A percentile compares a stretch with the other conserved stretches of the same genome.
Conservation (phyloP, 2,113 vertebrate genomes). For the Tautogolabrus adspersus region DNA sequence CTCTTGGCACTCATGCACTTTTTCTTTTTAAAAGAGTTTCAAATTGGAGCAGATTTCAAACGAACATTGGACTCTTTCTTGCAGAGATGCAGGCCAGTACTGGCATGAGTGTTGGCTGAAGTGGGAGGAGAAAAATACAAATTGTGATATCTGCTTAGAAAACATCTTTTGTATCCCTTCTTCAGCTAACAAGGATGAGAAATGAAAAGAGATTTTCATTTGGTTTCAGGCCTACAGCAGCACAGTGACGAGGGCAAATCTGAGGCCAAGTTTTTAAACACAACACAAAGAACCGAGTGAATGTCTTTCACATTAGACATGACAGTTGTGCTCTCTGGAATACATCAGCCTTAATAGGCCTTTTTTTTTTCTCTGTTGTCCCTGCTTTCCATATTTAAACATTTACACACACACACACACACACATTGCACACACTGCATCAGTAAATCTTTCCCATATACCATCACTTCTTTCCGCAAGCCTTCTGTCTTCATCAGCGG, state of each 20-base stretch:
- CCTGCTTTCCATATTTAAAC: conserved; percentile 32
- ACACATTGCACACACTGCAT: conserved; percentile 22
- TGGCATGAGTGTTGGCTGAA: neutral
- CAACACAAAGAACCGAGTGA: conserved; percentile 59
- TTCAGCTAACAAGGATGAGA: conserved; percentile 22
- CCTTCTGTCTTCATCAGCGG: conserved; percentile 70
- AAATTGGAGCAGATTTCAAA: neutral
- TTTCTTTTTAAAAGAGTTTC: neutral
- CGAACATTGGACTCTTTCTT: conserved; percentile 15
- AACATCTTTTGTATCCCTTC: conserved; percentile 19
- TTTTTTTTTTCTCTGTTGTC: conserved; percentile 55
- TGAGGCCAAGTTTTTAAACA: conserved; percentile 58
- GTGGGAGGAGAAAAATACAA: neutral
- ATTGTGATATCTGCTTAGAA: neutral
- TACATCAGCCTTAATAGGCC: conserved; percentile 67
- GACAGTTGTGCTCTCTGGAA: conserved; percentile 74
- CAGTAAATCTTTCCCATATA: conserved; percentile 61
- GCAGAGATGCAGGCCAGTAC: conserved; percentile 16
- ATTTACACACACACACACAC: conserved; percentile 1
- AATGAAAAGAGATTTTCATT: conserved; percentile 35
- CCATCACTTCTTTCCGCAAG: conserved; percentile 55
- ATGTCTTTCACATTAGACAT: conserved; percentile 67
- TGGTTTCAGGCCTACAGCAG: conserved; percentile 38
- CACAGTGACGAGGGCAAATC: conserved; percentile 44
- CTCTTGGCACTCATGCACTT: neutral